These are phyloP conservation scores for Suncus etruscus DNA, from an alignment of 2,113 vertebrate genomes.

Conservation along the genomic window DNA sequence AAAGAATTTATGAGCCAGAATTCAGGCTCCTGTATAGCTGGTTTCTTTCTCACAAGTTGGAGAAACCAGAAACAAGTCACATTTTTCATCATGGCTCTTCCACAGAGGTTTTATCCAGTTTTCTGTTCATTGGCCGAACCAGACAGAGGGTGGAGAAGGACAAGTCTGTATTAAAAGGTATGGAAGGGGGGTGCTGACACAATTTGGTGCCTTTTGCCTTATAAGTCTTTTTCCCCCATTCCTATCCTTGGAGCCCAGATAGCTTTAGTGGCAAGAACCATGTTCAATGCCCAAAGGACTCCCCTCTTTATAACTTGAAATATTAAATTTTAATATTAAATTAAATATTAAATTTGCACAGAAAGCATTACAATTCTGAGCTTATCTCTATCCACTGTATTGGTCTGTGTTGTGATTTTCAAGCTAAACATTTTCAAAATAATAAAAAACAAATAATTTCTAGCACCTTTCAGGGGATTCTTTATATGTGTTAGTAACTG, in stretches of 20 bases:
- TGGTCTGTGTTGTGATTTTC: background rate
- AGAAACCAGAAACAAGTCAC: background rate
- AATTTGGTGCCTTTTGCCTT: background rate
- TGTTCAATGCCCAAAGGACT: background rate
- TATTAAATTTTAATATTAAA: background rate
- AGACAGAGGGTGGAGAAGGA: no score
- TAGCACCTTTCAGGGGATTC: background rate
- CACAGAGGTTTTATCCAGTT: no score
- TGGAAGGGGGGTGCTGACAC: no score
- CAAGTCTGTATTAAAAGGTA: no score
- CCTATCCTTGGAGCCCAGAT: no score
- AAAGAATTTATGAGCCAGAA: no score
- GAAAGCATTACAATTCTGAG: background rate
- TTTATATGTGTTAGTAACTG: background rate
- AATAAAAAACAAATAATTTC: background rate
- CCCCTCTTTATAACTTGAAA: background rate
- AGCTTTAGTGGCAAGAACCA: background rate
- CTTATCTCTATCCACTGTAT: background rate
- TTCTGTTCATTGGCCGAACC: no score
- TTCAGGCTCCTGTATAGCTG: no score
- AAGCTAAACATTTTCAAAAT: slow-evolving; percentile 35
- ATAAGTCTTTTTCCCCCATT: background rate
- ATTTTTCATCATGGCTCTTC: no score
- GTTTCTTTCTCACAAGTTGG: no score
- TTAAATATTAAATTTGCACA: background rate